Percentiles rank a stretch among this genome's conserved stretches.
phyloP scores from a whole-genome alignment of 2,113 vertebrate species.

The Struthio camelus region DNA sequence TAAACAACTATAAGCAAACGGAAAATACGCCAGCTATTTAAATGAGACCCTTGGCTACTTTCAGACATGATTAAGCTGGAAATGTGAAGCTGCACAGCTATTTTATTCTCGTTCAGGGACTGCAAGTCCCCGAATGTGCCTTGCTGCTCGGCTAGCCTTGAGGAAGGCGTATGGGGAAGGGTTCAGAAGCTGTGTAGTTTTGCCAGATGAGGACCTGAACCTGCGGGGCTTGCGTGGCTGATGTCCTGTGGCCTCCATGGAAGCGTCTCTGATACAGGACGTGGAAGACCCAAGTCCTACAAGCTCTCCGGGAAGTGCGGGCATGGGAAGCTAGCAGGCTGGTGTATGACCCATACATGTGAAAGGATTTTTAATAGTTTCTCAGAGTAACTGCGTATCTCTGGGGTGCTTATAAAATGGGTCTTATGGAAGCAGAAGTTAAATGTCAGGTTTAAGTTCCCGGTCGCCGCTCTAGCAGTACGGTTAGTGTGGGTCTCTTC shows the following conservation, averaged over 20 bases:
- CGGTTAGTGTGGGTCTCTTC: neutral
- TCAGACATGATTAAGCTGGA: fast-evolving
- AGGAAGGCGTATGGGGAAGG: neutral
- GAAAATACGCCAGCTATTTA: neutral
- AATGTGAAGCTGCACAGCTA: neutral
- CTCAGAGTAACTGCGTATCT: neutral
- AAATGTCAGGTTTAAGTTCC: neutral
- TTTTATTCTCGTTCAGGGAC: neutral
- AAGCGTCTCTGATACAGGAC: neutral
- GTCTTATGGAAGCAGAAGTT: neutral
- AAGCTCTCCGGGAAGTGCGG: neutral
- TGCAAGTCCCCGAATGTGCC: neutral
- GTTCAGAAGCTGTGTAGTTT: neutral
- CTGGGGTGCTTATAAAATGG: neutral
- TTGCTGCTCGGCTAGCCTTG: neutral
- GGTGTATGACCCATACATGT: too few relatives aligned
- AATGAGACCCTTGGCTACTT: neutral
- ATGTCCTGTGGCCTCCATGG: neutral
- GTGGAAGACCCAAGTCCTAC: neutral
- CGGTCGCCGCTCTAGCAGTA: neutral
- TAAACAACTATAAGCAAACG: slow-evolving; percentile 5
- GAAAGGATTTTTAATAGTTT: neutral
- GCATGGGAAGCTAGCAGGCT: neutral
- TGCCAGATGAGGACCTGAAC: neutral
- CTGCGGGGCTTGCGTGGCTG: neutral